Percentiles rank a stretch among this genome's conserved stretches.
phyloP scores from a whole-genome alignment of 1,140 invertebrate genomes.

The Oncopodura yosiiana region DNA sequence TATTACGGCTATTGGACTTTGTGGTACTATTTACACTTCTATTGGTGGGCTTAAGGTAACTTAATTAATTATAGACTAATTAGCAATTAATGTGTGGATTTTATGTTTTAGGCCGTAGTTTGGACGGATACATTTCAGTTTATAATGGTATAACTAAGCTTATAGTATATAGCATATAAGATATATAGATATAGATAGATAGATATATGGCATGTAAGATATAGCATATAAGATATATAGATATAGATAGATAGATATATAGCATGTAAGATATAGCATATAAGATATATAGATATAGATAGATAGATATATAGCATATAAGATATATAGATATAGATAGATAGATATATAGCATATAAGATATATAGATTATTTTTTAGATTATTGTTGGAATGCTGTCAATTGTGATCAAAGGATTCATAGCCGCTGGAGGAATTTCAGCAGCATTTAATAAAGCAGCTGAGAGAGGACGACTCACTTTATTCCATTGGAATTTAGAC shows the following conservation, averaged over 20 bases:
- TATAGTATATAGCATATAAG: not conserved
- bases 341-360: slow-evolving; percentile 37
- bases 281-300: no score
- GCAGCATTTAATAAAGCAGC: slow-evolving; percentile 29
- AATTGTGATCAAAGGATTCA: slow-evolving; percentile 27
- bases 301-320: no score
- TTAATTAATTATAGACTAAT: no score
- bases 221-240: no score
- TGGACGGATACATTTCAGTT: slow-evolving; percentile 32
- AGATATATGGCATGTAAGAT: no score
- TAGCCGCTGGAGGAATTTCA: slow-evolving; percentile 48
- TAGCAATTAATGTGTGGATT: not conserved
- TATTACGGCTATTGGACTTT: slow-evolving; percentile 23
- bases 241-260: no score
- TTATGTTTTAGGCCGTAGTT: slow-evolving; percentile 24
- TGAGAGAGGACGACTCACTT: slow-evolving; percentile 14
- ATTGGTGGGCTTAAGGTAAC: slow-evolving; percentile 9
- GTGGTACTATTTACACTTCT: slow-evolving; percentile 30
- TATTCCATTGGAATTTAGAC: slow-evolving; percentile 37
- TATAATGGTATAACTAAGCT: slow-evolving; percentile 7
- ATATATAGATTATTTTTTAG: slow-evolving; percentile 29
- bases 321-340: no score
- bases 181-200: no score
- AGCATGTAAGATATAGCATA: no score
- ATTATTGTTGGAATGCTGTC: slow-evolving; percentile 31